Evolutionary conservation across 2,888 invertebrate species (phyloP).

Genomic region (Pardosa pseudoannulata): DNA sequence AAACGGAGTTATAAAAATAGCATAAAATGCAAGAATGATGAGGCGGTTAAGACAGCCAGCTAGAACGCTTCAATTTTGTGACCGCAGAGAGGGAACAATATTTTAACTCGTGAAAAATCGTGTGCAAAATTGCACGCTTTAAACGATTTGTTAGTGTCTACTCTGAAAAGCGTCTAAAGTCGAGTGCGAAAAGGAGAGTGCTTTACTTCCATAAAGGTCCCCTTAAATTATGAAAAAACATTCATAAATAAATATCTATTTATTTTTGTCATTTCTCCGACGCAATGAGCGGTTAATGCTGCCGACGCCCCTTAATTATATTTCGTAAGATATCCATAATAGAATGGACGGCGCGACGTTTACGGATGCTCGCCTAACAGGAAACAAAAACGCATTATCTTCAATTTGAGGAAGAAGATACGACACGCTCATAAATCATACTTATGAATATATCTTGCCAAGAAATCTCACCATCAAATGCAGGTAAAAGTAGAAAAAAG

Average conservation of each 20-base stretch:
- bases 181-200: background rate
- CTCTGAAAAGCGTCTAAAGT: too few species aligned
- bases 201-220: background rate
- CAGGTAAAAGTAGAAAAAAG: background rate
- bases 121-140: too few species aligned
- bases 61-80: too few species aligned
- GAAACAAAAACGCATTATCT: constrained; percentile 25
- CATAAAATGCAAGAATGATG: too few species aligned
- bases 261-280: constrained; percentile 20
- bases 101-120: too few species aligned
- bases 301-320: constrained; percentile 25
- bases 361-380: constrained; percentile 8
- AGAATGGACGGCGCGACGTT: background rate
- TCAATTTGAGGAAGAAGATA: constrained; percentile 18
- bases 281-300: constrained; percentile 5
- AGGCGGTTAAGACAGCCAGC: too few species aligned
- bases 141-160: too few species aligned
- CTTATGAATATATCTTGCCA: constrained; percentile 24
- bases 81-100: too few species aligned
- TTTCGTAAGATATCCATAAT: constrained; percentile 17
- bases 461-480: constrained; percentile 3
- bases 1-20: too few species aligned
- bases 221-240: constrained; percentile 4
- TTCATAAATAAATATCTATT: constrained; percentile 27
- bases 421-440: constrained; percentile 17